phyloP scores from a whole-genome alignment of 1,140 invertebrate species.

The Vanessa tameamea region DNA sequence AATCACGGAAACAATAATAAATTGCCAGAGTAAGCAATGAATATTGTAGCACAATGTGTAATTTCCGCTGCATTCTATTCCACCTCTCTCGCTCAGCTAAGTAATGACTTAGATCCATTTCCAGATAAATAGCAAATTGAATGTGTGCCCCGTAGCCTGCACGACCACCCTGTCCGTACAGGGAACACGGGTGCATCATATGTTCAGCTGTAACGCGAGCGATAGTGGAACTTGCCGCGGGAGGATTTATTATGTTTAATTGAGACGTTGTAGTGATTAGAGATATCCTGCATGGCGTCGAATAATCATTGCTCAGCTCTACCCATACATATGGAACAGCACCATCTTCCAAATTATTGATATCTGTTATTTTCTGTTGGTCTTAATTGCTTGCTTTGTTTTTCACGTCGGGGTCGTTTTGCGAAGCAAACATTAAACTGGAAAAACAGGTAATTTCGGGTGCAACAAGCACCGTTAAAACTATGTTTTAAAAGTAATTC shows the following conservation, averaged over 20 bases:
- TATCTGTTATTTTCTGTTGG: constrained; percentile 40
- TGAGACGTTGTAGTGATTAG: constrained; percentile 32
- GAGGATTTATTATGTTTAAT: constrained; percentile 36
- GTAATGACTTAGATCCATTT: constrained; percentile 81
- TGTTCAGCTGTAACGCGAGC: constrained; percentile 28
- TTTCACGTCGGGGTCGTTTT: constrained; percentile 41
- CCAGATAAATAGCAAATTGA: constrained; percentile 81
- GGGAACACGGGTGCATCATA: constrained; percentile 29
- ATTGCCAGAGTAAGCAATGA: constrained; percentile 45
- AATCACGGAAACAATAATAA: constrained; percentile 25
- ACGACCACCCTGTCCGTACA: constrained; percentile 41
- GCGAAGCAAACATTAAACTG: constrained; percentile 46
- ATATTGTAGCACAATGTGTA: constrained; percentile 61
- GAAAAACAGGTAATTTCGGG: constrained; percentile 64
- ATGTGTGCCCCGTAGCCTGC: constrained; percentile 61
- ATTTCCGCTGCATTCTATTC: constrained; percentile 72
- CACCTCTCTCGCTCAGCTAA: constrained; percentile 76
- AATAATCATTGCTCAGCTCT: not conserved
- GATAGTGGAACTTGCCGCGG: constrained; percentile 11
- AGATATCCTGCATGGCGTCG: constrained; percentile 13
- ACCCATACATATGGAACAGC: constrained; percentile 4
- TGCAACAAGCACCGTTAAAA: constrained; percentile 71
- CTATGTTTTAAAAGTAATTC: constrained; percentile 78
- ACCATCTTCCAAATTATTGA: constrained; percentile 36
- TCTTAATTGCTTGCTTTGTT: constrained; percentile 58